These are phyloP conservation scores for Penaeus chinensis DNA, from an alignment of 1,140 invertebrate genomes.

Conservation along the genomic window DNA sequence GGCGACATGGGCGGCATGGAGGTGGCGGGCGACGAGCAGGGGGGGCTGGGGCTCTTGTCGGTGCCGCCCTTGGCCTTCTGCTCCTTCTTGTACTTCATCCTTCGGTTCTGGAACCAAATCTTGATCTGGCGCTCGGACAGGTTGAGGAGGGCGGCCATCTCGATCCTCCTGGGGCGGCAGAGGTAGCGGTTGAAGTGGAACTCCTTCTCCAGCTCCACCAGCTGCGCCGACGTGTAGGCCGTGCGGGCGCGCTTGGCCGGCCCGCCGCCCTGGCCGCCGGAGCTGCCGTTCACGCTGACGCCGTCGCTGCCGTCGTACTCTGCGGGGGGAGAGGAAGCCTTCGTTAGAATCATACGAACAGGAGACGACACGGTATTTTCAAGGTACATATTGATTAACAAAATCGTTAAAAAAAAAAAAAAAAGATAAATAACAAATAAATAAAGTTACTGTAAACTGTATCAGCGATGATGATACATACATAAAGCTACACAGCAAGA, in stretches of 20 bases:
- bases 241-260: slow-evolving; percentile 69
- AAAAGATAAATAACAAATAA: too few relatives aligned
- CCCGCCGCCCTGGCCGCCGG: slow-evolving; percentile 10
- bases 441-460: too few relatives aligned
- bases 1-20: slow-evolving; percentile 37
- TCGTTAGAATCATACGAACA: background rate
- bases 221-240: slow-evolving; percentile 70
- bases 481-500: too few relatives aligned
- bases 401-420: too few relatives aligned
- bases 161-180: slow-evolving; percentile 82
- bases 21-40: slow-evolving; percentile 23
- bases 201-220: slow-evolving; percentile 88
- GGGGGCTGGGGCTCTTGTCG: slow-evolving; percentile 90
- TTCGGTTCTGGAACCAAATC: slow-evolving; percentile 98
- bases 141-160: slow-evolving; percentile 82
- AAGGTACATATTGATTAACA: too few relatives aligned
- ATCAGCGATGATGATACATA: too few relatives aligned
- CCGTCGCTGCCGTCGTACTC: slow-evolving; percentile 37
- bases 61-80: slow-evolving; percentile 87
- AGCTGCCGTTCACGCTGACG: background rate
- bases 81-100: slow-evolving; percentile 98
- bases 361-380: too few relatives aligned
- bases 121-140: slow-evolving; percentile 91
- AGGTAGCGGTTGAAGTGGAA: slow-evolving; percentile 92
- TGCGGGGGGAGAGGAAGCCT: slow-evolving; percentile 1